Percentiles rank a stretch among this genome's conserved stretches.
These are phyloP conservation scores for Mesaphorura yosii DNA, from an alignment of 1,140 invertebrate species.

Conservation along the genomic window DNA sequence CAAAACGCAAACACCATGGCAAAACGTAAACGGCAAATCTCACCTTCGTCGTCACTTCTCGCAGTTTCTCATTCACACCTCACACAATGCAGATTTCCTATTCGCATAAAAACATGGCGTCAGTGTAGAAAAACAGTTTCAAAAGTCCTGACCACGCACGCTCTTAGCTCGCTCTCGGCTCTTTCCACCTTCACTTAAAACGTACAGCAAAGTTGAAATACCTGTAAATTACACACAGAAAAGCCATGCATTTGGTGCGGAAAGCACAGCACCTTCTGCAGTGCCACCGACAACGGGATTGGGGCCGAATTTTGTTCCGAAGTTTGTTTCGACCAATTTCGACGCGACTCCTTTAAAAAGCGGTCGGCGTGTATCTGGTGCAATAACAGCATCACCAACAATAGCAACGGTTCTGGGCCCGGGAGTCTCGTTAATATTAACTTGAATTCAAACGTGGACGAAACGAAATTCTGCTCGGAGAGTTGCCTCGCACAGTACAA, in stretches of 20 bases:
- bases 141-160: too few species aligned
- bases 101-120: too few species aligned
- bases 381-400: neutral
- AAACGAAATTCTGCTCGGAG: conserved; percentile 24
- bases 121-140: too few species aligned
- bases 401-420: neutral
- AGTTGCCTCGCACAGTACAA: conserved; percentile 22
- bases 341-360: conserved; percentile 24
- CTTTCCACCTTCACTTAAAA: too few species aligned
- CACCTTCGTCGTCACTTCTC: too few species aligned
- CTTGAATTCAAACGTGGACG: conserved; percentile 12
- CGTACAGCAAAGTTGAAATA: too few species aligned
- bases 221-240: too few species aligned
- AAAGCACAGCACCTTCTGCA: conserved; percentile 2
- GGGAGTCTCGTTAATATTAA: neutral
- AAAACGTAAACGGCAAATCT: too few species aligned
- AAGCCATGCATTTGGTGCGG: conserved; percentile 23
- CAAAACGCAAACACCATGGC: too few species aligned
- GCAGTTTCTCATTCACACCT: too few species aligned
- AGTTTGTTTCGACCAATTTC: conserved; percentile 26
- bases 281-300: neutral
- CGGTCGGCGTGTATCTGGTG: conserved; percentile 24
- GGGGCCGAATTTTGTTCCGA: conserved; percentile 22
- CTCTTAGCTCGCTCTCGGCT: too few species aligned
- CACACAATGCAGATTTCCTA: too few species aligned